A percentile compares a stretch with the other conserved stretches of the same genome.
phyloP scores from a whole-genome alignment of 2,797 vertebrate species.

The Parauchenoglanis punctatus region DNA sequence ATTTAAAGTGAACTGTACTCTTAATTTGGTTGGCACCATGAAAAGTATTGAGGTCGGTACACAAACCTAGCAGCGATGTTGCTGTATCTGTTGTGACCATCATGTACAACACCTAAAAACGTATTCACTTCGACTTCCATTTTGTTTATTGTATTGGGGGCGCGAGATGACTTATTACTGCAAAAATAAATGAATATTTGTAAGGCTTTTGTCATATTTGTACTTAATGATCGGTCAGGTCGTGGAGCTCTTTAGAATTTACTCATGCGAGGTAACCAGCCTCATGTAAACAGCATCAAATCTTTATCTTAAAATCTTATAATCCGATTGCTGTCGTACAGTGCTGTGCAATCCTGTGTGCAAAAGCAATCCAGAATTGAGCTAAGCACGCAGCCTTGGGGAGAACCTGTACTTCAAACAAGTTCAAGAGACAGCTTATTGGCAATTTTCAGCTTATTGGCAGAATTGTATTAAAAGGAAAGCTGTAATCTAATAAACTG shows the following conservation, averaged over 20 bases:
- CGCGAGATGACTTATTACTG: not conserved
- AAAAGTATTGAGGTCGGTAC: too few species aligned
- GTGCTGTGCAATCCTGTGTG: not conserved
- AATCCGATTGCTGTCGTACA: not conserved
- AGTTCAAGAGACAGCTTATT: not conserved
- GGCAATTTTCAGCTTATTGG: not conserved
- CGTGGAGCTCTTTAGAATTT: not conserved
- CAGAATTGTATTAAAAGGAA: not conserved
- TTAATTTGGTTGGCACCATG: too few species aligned
- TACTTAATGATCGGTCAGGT: not conserved
- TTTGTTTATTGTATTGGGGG: not conserved
- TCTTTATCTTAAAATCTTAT: not conserved
- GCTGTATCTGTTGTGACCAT: not conserved
- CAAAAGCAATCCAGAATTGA: not conserved
- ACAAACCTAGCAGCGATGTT: not conserved
- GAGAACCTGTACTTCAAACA: not conserved
- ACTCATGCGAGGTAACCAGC: not conserved
- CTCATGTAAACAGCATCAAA: not conserved
- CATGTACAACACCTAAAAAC: not conserved
- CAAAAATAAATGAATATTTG: not conserved
- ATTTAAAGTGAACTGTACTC: too few species aligned
- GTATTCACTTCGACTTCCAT: not conserved
- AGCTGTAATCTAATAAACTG: not conserved
- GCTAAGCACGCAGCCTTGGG: not conserved
- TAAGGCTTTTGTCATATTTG: not conserved